A percentile compares a stretch with the other conserved stretches of the same genome.
phyloP scores from a whole-genome alignment of 2,888 invertebrate species.

The Argyra leucocephala region DNA sequence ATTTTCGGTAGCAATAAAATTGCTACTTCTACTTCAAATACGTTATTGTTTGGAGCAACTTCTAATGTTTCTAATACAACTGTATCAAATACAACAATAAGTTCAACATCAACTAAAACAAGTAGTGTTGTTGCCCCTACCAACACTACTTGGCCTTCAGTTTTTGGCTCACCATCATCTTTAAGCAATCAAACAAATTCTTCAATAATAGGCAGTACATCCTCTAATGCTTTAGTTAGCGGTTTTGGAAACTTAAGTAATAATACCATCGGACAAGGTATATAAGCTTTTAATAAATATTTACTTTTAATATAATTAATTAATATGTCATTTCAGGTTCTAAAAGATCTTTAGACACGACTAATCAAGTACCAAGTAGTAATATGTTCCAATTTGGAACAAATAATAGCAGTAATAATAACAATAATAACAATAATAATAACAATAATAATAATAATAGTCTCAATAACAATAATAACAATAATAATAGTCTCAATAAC shows the following conservation, averaged over 20 bases:
- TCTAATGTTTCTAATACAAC: background rate
- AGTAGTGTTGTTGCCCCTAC: background rate
- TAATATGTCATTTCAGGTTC: background rate
- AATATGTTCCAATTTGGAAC: slow-evolving; percentile 9
- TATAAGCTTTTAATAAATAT: background rate
- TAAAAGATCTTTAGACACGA: background rate
- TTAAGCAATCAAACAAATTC: background rate
- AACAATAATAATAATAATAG: too few relatives aligned
- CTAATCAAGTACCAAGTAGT: background rate
- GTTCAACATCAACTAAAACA: background rate
- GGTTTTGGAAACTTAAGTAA: background rate
- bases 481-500: too few relatives aligned
- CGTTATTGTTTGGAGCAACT: background rate
- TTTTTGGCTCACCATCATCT: slow-evolving; percentile 12
- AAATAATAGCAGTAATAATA: background rate
- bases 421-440: too few relatives aligned
- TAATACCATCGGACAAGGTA: background rate
- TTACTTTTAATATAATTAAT: slow-evolving; percentile 13
- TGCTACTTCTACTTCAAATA: background rate
- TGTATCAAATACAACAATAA: background rate
- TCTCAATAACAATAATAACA: too few relatives aligned
- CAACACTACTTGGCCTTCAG: slow-evolving; percentile 8
- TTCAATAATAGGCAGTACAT: background rate
- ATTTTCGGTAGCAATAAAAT: background rate
- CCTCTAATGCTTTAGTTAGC: background rate